A percentile compares a stretch with the other conserved stretches of the same genome.
phyloP scores from a whole-genome alignment of 2,797 vertebrate species.

The Pseudopleuronectes americanus region DNA sequence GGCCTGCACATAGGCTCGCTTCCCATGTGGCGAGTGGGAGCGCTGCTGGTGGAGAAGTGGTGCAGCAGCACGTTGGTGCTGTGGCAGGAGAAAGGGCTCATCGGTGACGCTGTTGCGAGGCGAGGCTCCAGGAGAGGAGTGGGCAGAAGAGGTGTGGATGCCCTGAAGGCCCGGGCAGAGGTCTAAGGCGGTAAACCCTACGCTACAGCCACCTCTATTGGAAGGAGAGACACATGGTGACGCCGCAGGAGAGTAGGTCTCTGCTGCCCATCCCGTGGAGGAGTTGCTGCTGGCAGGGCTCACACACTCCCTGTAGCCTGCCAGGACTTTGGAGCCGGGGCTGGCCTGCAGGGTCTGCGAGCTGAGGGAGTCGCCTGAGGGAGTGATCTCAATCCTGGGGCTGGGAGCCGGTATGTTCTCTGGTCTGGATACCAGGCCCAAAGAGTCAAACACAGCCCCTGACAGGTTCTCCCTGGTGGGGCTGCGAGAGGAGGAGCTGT shows the following conservation, averaged over 20 bases:
- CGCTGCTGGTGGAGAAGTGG: conserved; percentile 89
- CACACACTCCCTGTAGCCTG: conserved; percentile 92
- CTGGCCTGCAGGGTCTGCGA: conserved; percentile 84
- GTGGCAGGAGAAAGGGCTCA: conserved; percentile 85
- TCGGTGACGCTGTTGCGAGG: conserved; percentile 91
- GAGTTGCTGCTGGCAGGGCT: conserved; percentile 97
- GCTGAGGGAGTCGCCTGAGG: conserved; percentile 89
- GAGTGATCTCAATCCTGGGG: conserved; percentile 97
- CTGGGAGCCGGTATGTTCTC: conserved; percentile 85
- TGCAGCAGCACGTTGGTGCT: conserved; percentile 71
- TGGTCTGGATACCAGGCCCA: conserved; percentile 83
- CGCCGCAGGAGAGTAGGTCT: conserved; percentile 89
- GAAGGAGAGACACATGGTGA: conserved; percentile 93
- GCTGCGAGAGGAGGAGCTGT: conserved; percentile 61
- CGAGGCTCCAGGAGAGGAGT: conserved; percentile 93
- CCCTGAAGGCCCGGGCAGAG: conserved; percentile 91
- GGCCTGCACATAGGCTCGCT: conserved; percentile 88
- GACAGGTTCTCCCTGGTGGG: conserved; percentile 48
- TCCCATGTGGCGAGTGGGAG: conserved; percentile 93
- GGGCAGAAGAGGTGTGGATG: conserved; percentile 92
- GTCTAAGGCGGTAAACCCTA: conserved; percentile 86
- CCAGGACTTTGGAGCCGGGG: conserved; percentile 81
- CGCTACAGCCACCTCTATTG: conserved; percentile 66
- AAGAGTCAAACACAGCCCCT: conserved; percentile 40
- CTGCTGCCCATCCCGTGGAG: conserved; percentile 94